Evolutionary conservation across 1,140 invertebrate genomes (phyloP), one percentile per base, ranked within the genome.

Genomic region (Holcopasites calliopsidis): DNA sequence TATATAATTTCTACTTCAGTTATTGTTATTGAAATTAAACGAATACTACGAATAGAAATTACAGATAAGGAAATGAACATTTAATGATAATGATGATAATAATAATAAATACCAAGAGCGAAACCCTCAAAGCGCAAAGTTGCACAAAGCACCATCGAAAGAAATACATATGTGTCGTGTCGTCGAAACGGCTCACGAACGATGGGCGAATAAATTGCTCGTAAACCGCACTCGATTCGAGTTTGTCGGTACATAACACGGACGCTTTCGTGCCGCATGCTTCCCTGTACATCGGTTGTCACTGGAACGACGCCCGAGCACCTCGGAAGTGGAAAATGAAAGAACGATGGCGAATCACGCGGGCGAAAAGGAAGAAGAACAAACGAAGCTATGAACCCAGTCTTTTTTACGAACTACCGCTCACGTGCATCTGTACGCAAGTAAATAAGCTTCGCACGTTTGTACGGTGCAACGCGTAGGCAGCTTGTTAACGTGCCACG

Each of bases 181-280:
- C n/a, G 35, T 21, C n/a, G 13, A 54, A 72, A 42, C 33, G 57
- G 66, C 76, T 76, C 75, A 70, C 62, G 71, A 76, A 47, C 28
- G 49, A 50, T 54, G 28, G 40, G 69, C 71, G 79, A 85, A 83
- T 86, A 83, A 86, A 85, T 80, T 83, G 84, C 83, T 86, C 84
- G 84, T 85, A 86, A 86, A 86, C 80, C 77, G 69, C 79, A 75
- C 84, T 85, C 80, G 83, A 85, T 83, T 83, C 80, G 83, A 85
- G 84, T 86, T 85, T 83, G 83, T 83, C 76, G 80, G 76, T 80
- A 82, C 80, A 75, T 85, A 84, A 82, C 61, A 74, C 64, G 47
- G 62, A 70, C 80, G 68, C 73, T 82, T 76, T 44, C 72, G 40
- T 47, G 49, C 47, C 33, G 77, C 72, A 77, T 66, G 71, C 11